These are phyloP conservation scores for Jacana jacana DNA, from an alignment of 2,113 vertebrate genomes.

Conservation along the genomic window DNA sequence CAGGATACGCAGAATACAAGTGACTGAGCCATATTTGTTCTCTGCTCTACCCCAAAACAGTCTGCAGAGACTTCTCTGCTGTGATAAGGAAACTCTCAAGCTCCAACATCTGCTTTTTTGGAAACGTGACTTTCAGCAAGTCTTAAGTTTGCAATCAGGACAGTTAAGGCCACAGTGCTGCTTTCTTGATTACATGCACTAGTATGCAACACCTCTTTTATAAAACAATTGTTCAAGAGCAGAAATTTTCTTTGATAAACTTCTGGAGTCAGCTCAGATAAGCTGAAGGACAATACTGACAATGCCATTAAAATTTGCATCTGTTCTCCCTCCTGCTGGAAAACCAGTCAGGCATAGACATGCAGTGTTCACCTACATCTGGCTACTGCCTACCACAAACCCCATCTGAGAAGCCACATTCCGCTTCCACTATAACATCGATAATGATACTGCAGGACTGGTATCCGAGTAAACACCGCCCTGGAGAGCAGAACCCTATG, in stretches of 20 bases:
- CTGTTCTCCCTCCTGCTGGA: constrained; percentile 48
- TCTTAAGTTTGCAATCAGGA: not conserved
- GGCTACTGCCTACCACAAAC: constrained; percentile 8
- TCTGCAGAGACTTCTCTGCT: not conserved
- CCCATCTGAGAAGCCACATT: not conserved
- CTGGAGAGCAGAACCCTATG: not conserved
- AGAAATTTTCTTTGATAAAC: constrained; percentile 17
- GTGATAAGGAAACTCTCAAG: not conserved
- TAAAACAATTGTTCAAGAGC: not conserved
- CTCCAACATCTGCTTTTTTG: not conserved
- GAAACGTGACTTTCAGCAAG: not conserved
- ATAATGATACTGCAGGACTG: not conserved
- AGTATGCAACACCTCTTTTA: too few species aligned
- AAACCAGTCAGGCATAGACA: constrained; percentile 36
- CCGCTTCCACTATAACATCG: not conserved
- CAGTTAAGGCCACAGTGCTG: not conserved
- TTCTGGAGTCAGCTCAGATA: not conserved
- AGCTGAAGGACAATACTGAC: constrained; percentile 39
- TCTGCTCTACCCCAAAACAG: not conserved
- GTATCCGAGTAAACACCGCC: constrained; percentile 1
- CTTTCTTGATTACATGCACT: not conserved
- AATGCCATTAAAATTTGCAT: constrained; percentile 24
- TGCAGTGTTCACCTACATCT: constrained; percentile 16
- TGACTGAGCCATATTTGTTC: not conserved
- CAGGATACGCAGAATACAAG: not conserved